phyloP scores from a whole-genome alignment of 2,888 invertebrate genomes.

The Dryococelus australis region DNA sequence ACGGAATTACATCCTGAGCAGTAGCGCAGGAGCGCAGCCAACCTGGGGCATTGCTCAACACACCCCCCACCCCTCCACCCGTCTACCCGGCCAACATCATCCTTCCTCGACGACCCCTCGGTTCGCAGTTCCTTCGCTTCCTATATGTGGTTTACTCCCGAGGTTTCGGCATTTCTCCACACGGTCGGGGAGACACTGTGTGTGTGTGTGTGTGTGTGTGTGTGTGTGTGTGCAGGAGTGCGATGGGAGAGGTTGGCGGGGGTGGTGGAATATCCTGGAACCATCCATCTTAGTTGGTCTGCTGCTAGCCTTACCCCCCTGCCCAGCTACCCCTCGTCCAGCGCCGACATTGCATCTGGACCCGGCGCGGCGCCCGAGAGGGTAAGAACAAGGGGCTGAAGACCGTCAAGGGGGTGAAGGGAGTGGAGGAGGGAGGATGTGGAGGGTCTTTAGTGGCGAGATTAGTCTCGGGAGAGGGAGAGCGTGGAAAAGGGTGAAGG shows the following conservation, averaged over 20 bases:
- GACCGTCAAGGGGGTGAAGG: background rate
- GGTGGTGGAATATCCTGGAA: background rate
- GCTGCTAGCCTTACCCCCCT: background rate
- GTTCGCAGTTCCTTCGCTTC: conserved; percentile 17
- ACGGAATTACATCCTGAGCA: conserved; percentile 6
- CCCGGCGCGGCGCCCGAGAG: background rate
- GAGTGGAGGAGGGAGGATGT: conserved; percentile 1
- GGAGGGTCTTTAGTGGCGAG: conserved; percentile 25
- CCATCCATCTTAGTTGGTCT: conserved; percentile 17
- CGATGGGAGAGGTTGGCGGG: background rate
- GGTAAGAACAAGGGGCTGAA: background rate
- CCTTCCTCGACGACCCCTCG: background rate
- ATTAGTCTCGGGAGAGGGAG: conserved; percentile 19
- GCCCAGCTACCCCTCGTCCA: background rate
- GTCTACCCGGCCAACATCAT: background rate
- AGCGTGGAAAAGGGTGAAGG: background rate
- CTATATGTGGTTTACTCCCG: conserved; percentile 16
- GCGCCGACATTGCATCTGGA: too few species aligned
- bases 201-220: conserved; percentile 26
- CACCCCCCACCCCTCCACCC: background rate
- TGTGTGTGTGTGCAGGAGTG: conserved; percentile 21
- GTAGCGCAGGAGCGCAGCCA: background rate
- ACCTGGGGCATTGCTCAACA: too few species aligned
- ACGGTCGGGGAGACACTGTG: conserved; percentile 30
- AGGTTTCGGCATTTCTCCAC: conserved; percentile 7